phyloP scores from a whole-genome alignment of 2,113 vertebrate genomes.

The Zosterops pallidus region DNA sequence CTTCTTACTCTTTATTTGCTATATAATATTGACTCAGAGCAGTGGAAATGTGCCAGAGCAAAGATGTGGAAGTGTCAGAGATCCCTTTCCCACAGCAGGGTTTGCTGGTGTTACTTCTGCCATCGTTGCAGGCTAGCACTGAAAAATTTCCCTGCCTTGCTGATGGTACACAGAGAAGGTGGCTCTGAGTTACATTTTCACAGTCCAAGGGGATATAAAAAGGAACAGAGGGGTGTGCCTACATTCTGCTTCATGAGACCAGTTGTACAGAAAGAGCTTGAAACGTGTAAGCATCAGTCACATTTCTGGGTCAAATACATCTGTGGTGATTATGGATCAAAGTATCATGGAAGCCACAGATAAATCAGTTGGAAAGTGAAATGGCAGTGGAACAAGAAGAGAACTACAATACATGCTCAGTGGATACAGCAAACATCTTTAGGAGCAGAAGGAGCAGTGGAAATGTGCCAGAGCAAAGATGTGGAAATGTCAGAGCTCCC shows the following conservation, averaged over 20 bases:
- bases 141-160: background rate
- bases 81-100: background rate
- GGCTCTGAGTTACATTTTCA: background rate
- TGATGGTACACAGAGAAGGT: background rate
- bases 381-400: background rate
- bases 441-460: background rate
- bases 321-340: background rate
- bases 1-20: background rate
- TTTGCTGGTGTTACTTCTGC: background rate
- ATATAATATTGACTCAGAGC: background rate
- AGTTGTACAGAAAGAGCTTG: background rate
- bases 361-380: background rate
- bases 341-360: rapidly evolving
- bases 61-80: background rate
- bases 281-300: background rate
- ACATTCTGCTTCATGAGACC: background rate
- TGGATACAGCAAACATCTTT: background rate
- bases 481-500: background rate
- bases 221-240: background rate
- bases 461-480: background rate
- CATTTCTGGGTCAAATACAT: background rate
- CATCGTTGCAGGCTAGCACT: background rate
- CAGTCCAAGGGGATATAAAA: background rate
- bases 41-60: background rate
- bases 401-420: background rate